Conservation (phyloP, 2,113 vertebrate species). For the Tachysurus vachellii region DNA sequence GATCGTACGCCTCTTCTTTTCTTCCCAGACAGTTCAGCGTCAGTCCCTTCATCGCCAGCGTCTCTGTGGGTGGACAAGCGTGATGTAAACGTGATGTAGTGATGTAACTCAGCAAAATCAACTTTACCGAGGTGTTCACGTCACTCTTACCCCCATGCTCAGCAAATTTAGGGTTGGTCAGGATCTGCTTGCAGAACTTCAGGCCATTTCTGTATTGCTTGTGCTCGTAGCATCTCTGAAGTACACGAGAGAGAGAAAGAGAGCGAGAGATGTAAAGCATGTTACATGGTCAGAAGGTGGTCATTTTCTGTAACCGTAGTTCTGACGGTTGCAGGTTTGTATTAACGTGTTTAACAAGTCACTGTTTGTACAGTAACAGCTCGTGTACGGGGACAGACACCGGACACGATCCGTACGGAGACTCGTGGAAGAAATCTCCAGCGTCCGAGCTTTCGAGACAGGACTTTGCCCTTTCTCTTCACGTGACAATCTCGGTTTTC, state of each 20-base stretch:
- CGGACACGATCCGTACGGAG: not conserved
- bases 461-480: not conserved
- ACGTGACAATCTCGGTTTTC: not conserved
- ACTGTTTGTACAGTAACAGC: not conserved
- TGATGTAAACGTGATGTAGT: not conserved
- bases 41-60: slow-evolving; percentile 96
- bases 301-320: not conserved
- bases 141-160: slow-evolving; percentile 92
- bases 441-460: not conserved
- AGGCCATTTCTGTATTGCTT: slow-evolving; percentile 99
- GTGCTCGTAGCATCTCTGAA: slow-evolving; percentile 96
- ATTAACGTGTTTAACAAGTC: not conserved
- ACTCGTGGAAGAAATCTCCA: not conserved
- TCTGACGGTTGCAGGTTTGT: not conserved
- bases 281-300: not conserved
- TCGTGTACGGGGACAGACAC: not conserved
- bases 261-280: not conserved
- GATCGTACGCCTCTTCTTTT: slow-evolving; percentile 96
- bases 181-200: slow-evolving; percentile 99
- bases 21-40: slow-evolving; percentile 97
- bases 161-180: slow-evolving; percentile 96
- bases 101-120: not conserved
- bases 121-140: too few relatives aligned
- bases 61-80: slow-evolving; percentile 75
- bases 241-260: not conserved